Evolutionary conservation across 1,140 invertebrate species (phyloP).

Genomic region (Leptopilina boulardi): DNA sequence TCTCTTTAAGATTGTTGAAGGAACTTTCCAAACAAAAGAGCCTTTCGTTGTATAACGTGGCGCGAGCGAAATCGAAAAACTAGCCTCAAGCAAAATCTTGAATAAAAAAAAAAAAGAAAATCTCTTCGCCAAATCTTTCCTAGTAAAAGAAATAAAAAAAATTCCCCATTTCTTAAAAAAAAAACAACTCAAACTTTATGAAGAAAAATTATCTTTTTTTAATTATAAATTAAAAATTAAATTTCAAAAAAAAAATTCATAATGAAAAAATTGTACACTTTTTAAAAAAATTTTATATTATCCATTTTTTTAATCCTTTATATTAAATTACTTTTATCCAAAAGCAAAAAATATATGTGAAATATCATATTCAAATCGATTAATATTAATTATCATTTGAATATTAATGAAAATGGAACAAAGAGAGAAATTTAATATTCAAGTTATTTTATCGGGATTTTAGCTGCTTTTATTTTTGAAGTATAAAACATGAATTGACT

Average conservation of each 20-base stretch:
- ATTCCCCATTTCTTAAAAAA: not conserved
- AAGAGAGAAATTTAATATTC: not conserved
- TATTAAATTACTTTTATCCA: too few relatives aligned
- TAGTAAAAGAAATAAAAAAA: too few relatives aligned
- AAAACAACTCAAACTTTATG: too few relatives aligned
- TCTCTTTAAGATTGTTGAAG: not conserved
- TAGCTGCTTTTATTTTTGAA: not conserved
- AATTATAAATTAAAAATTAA: too few relatives aligned
- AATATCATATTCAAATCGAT: not conserved
- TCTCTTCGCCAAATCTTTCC: too few relatives aligned
- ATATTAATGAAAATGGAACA: not conserved
- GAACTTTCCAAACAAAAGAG: slow-evolving; percentile 24
- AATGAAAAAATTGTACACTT: too few relatives aligned
- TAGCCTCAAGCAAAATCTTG: slow-evolving; percentile 2
- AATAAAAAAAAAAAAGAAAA: slow-evolving; percentile 10
- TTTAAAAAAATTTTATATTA: too few relatives aligned
- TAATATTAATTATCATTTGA: not conserved
- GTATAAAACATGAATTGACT: slow-evolving; percentile 16
- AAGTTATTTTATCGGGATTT: not conserved
- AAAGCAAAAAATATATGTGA: too few relatives aligned
- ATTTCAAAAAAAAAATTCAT: too few relatives aligned
- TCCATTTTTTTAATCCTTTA: too few relatives aligned
- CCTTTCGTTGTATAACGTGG: not conserved
- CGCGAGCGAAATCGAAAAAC: slow-evolving; percentile 23
- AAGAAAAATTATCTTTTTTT: too few relatives aligned